A percentile compares a stretch with the other conserved stretches of the same genome.
Conservation (phyloP, 2,797 vertebrate species). For the Tympanoctomys barrerae region DNA sequence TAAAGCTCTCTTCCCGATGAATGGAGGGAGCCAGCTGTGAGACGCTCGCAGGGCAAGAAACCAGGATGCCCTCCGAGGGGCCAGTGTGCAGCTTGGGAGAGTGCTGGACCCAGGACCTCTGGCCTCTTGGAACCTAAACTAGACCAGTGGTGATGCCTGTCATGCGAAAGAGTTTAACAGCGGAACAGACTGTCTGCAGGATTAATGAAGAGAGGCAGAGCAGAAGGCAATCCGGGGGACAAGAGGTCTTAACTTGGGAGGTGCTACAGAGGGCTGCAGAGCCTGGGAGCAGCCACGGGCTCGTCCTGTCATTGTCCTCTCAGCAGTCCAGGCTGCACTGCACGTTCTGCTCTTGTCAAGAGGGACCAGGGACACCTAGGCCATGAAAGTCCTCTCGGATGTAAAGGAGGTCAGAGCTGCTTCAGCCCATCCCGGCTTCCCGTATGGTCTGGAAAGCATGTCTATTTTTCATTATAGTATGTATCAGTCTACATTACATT, state of each 20-base stretch:
- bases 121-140: neutral
- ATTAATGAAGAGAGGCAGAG: constrained; percentile 23
- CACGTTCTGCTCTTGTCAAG: neutral
- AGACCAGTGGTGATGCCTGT: neutral
- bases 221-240: neutral
- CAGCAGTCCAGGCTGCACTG: neutral
- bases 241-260: neutral
- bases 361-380: neutral
- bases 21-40: neutral
- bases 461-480: constrained; percentile 9
- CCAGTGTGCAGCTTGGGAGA: neutral
- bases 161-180: neutral
- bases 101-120: neutral
- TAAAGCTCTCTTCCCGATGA: neutral
- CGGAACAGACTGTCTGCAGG: neutral
- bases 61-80: neutral
- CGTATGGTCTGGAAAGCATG: neutral
- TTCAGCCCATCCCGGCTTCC: neutral
- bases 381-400: neutral
- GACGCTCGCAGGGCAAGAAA: neutral
- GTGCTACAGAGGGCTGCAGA: too few species aligned
- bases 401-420: neutral
- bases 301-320: neutral
- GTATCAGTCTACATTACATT: neutral
- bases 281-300: neutral